These are phyloP conservation scores for Hormaphis cornu DNA, from an alignment of 1,140 invertebrate genomes.

Conservation along the genomic window DNA sequence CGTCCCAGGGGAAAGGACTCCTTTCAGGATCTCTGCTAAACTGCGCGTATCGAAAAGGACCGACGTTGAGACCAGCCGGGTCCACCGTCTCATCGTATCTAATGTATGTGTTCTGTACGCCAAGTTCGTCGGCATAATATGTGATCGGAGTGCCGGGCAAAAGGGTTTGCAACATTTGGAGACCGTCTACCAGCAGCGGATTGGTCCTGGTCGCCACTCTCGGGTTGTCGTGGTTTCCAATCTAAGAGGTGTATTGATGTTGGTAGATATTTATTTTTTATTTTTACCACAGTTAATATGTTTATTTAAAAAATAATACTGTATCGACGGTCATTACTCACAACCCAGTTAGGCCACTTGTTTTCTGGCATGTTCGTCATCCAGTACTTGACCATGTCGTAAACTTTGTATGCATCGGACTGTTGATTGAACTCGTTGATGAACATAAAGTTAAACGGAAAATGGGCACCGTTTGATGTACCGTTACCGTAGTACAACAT, in stretches of 20 bases:
- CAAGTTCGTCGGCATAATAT: constrained; percentile 36
- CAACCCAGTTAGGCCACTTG: constrained; percentile 50
- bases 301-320: background rate
- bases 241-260: constrained; percentile 43
- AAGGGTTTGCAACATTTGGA: constrained; percentile 62
- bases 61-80: constrained; percentile 13
- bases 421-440: constrained; percentile 44
- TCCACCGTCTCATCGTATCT: constrained; percentile 29
- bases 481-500: constrained; percentile 44
- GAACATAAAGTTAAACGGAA: constrained; percentile 51
- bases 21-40: constrained; percentile 54
- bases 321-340: constrained; percentile 37
- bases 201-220: constrained; percentile 56
- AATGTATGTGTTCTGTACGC: constrained; percentile 14
- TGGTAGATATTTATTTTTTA: background rate
- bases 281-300: background rate
- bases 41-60: background rate
- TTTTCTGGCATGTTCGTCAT: constrained; percentile 45
- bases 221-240: constrained; percentile 66
- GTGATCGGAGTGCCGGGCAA: constrained; percentile 55
- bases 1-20: constrained; percentile 67
- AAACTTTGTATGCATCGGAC: constrained; percentile 45
- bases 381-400: constrained; percentile 48
- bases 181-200: constrained; percentile 53
- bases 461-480: constrained; percentile 41